Evolutionary conservation across 2,113 vertebrate genomes (phyloP).

Genomic region (Podilymbus podiceps): DNA sequence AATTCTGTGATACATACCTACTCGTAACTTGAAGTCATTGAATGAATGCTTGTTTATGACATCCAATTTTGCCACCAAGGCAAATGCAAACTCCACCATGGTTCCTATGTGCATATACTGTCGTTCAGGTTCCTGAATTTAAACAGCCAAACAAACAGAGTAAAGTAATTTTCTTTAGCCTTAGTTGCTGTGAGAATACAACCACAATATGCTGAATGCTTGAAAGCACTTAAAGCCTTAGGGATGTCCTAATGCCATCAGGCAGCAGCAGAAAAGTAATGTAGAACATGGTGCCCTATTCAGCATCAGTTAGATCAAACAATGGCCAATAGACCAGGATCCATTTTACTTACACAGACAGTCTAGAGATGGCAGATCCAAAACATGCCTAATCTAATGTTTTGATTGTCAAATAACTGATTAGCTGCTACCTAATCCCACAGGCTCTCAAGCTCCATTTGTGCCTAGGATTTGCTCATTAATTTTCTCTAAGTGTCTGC

Average conservation of each 20-base stretch:
- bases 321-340: not conserved
- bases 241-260: not conserved
- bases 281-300: not conserved
- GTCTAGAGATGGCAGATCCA: not conserved
- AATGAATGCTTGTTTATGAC: conserved; percentile 98
- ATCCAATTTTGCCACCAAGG: conserved; percentile 92
- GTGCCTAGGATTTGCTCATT: not conserved
- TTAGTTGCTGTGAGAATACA: not conserved
- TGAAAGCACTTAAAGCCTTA: not conserved
- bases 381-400: not conserved
- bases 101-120: conserved; percentile 97
- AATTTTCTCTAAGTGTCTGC: not conserved
- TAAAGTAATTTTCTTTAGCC: not conserved
- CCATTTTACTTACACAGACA: not conserved
- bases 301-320: not conserved
- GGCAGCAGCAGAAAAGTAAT: not conserved
- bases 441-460: not conserved
- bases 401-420: not conserved
- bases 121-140: conserved; percentile 88
- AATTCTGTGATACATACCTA: conserved; percentile 79
- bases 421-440: not conserved
- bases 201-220: not conserved
- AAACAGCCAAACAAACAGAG: not conserved
- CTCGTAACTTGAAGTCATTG: conserved; percentile 96
- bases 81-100: conserved; percentile 97